Evolutionary conservation across 30 jellyfish, hydroid and myxozoan genomes (phyloP).

Genomic region (Hydractinia echinata): DNA sequence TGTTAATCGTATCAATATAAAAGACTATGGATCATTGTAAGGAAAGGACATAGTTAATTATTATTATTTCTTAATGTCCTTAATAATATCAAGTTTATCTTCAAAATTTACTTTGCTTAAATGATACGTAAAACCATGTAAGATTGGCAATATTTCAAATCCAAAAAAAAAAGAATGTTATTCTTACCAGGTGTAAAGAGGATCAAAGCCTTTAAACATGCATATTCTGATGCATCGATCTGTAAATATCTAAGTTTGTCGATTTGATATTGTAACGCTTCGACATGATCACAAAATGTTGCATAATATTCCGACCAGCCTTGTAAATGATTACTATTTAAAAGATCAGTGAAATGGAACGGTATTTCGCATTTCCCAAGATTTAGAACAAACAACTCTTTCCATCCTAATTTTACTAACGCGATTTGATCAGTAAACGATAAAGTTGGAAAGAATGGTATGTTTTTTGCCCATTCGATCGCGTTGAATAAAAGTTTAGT

Average conservation of each 20-base stretch:
- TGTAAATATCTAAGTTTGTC: constrained; percentile 67
- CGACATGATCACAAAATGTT: not conserved
- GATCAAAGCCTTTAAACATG: constrained; percentile 76
- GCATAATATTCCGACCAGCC: not conserved
- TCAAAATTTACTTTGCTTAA: too few relatives aligned
- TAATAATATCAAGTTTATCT: too few relatives aligned
- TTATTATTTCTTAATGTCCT: too few relatives aligned
- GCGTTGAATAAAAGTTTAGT: constrained; percentile 79
- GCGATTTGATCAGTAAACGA: constrained; percentile 89
- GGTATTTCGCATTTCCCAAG: constrained; percentile 87
- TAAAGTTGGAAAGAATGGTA: constrained; percentile 79
- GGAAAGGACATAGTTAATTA: too few relatives aligned
- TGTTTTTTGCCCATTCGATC: constrained; percentile 90
- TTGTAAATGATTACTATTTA: not conserved
- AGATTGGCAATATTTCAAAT: too few relatives aligned
- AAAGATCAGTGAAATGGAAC: constrained; percentile 37
- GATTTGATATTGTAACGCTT: constrained; percentile 74
- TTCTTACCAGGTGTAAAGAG: constrained; percentile 79
- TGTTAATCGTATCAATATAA: too few relatives aligned
- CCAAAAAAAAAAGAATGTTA: too few relatives aligned
- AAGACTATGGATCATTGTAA: too few relatives aligned
- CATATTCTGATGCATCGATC: constrained; percentile 91
- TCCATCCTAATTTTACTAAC: constrained; percentile 80
- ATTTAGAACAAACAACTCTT: constrained; percentile 78
- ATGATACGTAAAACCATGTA: too few relatives aligned